A percentile compares a stretch with the other conserved stretches of the same genome.
Evolutionary conservation across 2,797 vertebrate species (phyloP).

Genomic region (Petrocephalus schoutedeni): DNA sequence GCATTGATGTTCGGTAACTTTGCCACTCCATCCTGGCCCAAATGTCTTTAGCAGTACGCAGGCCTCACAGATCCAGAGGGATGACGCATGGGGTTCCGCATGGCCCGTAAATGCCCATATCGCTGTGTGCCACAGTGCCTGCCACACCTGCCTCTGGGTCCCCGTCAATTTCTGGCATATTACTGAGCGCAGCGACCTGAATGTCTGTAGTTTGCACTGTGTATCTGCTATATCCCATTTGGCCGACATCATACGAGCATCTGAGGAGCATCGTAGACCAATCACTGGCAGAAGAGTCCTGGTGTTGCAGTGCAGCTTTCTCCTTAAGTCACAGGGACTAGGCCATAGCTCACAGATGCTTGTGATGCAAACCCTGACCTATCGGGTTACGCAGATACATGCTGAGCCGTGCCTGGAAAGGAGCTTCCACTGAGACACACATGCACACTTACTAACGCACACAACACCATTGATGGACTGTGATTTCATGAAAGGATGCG

Average conservation of each 20-base stretch:
- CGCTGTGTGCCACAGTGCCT: background rate
- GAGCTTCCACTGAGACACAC: background rate
- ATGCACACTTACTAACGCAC: background rate
- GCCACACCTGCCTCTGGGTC: too few species aligned
- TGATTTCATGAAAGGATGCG: slow-evolving; percentile 25
- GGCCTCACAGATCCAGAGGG: background rate
- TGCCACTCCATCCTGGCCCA: background rate
- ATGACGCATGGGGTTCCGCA: background rate
- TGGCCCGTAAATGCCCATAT: background rate
- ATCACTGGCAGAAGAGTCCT: background rate
- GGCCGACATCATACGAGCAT: background rate
- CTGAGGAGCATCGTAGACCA: background rate
- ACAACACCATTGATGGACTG: slow-evolving; percentile 7
- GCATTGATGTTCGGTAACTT: background rate
- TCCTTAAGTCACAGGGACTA: background rate
- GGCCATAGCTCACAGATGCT: background rate
- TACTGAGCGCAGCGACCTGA: background rate
- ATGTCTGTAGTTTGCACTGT: background rate
- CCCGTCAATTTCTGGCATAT: background rate
- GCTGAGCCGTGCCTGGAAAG: background rate
- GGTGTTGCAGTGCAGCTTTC: background rate
- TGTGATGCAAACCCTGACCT: background rate
- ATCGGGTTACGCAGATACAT: background rate
- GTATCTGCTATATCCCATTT: background rate
- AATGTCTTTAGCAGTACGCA: background rate